Evolutionary conservation across 2,888 invertebrate genomes (phyloP), one percentile per base, ranked within the genome.

Genomic region (Bruchidius siliquastri): DNA sequence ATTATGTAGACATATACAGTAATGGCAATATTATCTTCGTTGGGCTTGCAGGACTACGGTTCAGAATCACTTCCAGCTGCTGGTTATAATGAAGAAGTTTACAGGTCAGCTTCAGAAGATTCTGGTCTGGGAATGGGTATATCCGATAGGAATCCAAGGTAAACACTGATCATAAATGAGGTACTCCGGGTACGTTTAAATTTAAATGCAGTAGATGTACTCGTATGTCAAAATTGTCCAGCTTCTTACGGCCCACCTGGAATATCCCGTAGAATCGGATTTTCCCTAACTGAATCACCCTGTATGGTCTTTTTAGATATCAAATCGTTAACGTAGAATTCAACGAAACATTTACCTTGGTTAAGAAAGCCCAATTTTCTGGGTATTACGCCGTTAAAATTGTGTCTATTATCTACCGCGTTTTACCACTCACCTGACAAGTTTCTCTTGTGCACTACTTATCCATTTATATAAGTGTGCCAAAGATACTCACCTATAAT

Each of bases 51-150:
- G 89, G 88, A 88, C 87, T 88, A 88, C 81, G 89, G 88, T 88
- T 79, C 82, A 86, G 89, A 88, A 87, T 88, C 89, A 87, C 88
- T 86, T 72, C 80, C 78, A 20, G 67, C 71, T 30, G 71, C 18
- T 74, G 86, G 89, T 85, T 86, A 88, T 88, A 86, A 83, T 76
- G 88, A 91, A 88, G 88, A 89, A 87, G 92, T 92, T 86, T 77
- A 75, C 70, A 92, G 93, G 86, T 94, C 95, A 85, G 96, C 96
- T 82, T 96, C 96, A 87, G 96, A 96, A 89, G 96, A 96, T 91
- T 96, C 96, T 88, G 96, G 96, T 86, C 92, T 97, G 87, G 96
- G 96, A 87, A 92, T 96, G 88, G 94, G 94, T 86, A 90, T 91
- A 87, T 90, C 91, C 84, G 92, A 93, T 88, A 90, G 91, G 84